Conservation (phyloP, 2,113 vertebrate species). For the Esox niger region DNA sequence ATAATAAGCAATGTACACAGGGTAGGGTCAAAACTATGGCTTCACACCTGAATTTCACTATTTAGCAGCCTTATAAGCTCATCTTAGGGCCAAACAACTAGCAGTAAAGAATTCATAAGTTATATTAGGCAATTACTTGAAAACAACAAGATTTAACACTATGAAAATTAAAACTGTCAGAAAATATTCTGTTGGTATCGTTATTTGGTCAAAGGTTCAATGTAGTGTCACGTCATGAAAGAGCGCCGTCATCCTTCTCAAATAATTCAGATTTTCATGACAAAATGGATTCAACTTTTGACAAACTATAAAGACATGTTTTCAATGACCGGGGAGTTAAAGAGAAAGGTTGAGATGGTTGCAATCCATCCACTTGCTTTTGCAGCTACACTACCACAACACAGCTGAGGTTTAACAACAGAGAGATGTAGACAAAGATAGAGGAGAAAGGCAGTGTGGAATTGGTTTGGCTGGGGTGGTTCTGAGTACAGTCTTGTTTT, state of each 20-base stretch:
- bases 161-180: not conserved
- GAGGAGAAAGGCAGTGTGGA: constrained; percentile 25
- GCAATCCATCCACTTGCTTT: constrained; percentile 59
- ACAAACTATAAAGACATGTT: constrained; percentile 30
- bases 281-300: not conserved
- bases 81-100: not conserved
- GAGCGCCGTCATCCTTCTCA: not conserved
- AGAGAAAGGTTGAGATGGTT: constrained; percentile 38
- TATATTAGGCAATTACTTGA: not conserved
- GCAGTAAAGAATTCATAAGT: not conserved
- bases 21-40: not conserved
- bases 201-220: not conserved
- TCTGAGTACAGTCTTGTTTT: constrained; percentile 58
- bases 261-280: not conserved
- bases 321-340: constrained; percentile 46
- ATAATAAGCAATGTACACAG: not conserved
- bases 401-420: constrained; percentile 53
- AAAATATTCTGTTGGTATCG: not conserved
- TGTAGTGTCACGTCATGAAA: not conserved
- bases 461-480: constrained; percentile 17
- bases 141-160: not conserved
- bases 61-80: not conserved
- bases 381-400: constrained; percentile 54
- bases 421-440: constrained; percentile 50
- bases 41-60: not conserved